These are phyloP conservation scores for Monopis laevigella DNA, from an alignment of 2,888 invertebrate genomes.

Conservation along the genomic window DNA sequence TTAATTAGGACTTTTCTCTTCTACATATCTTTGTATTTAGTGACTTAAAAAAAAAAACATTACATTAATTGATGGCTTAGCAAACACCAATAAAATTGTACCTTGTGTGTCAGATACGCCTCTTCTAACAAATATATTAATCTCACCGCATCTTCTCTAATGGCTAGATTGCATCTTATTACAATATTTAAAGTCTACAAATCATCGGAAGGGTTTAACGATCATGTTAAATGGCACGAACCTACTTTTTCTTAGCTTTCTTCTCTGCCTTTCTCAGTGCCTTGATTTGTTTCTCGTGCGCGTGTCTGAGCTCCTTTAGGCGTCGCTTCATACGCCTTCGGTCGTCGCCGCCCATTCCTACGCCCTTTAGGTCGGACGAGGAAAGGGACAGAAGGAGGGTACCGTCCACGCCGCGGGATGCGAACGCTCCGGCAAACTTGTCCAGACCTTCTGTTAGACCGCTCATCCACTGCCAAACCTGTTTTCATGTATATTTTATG, in stretches of 20 bases:
- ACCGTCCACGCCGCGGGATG: conserved; percentile 90
- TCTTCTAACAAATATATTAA: no score
- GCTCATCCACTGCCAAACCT: conserved; percentile 94
- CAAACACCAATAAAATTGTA: no score
- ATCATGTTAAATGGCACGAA: not conserved
- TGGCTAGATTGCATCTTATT: no score
- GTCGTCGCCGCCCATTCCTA: conserved; percentile 85
- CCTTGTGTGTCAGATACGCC: no score
- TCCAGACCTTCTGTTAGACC: conserved; percentile 87
- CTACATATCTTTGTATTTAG: no score
- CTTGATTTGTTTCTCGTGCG: conserved; percentile 88
- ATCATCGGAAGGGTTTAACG: no score
- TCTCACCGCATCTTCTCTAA: no score
- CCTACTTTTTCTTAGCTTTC: conserved; percentile 77
- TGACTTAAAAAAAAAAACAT: no score
- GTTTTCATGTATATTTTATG: no score
- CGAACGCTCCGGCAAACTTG: conserved; percentile 87
- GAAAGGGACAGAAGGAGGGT: conserved; percentile 86
- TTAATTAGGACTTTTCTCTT: no score
- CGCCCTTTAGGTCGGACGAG: conserved; percentile 89
- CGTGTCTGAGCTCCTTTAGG: conserved; percentile 82
- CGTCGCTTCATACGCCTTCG: conserved; percentile 81
- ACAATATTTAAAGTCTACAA: no score
- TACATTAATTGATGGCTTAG: no score
- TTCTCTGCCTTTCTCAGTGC: conserved; percentile 88